Evolutionary conservation across 2,888 invertebrate genomes (phyloP), one percentile per base, ranked within the genome.

Genomic region (Silvanus unidentatus): DNA sequence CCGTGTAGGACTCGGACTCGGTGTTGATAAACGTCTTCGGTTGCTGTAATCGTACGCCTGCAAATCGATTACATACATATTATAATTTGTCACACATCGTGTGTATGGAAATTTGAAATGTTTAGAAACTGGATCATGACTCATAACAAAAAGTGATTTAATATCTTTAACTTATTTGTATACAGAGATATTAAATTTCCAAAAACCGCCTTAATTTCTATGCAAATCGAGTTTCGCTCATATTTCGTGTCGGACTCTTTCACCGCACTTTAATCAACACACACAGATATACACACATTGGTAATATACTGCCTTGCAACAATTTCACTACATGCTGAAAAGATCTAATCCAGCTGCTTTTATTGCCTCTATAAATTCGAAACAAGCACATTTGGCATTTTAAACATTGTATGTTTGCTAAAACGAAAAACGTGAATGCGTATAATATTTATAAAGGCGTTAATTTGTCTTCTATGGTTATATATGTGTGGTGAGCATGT

Each of bases 11-110:
- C 84, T 83, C 39, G 71, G 77, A 65, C 82, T 75, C 22, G 87
- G 87, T 15, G 88, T 87, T 45, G 87, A 86, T 54, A 87, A 75
- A 42, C 88, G 79, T 60, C 86, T 79, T 58, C 87, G 77, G 66
- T 80, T 82, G 53, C 82, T 81, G 67, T 86, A 86, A 60, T 86
- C 80, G 57, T 65, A 64, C 46, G 70, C 72, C 77, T 77, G 68
- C 16, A 71, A 22, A 22, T 22, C 22, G 22, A 22, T 22, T 22
- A 22, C 37, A 37, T 37, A 15, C 3, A 37, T 37, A 15, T 15
- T 37, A 14, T 15, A 4, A 8, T 37, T 37, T 9, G 35, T 35
- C 11, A 22, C 39, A 27, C 13, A 16, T 11, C 39, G 11, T n/a
- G n/a, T n/a, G n/a, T n/a, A n/a, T n/a, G n/a, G n/a, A n/a, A n/a